Conservation (phyloP, 1,140 invertebrate species). For the Danaus melanippus region DNA sequence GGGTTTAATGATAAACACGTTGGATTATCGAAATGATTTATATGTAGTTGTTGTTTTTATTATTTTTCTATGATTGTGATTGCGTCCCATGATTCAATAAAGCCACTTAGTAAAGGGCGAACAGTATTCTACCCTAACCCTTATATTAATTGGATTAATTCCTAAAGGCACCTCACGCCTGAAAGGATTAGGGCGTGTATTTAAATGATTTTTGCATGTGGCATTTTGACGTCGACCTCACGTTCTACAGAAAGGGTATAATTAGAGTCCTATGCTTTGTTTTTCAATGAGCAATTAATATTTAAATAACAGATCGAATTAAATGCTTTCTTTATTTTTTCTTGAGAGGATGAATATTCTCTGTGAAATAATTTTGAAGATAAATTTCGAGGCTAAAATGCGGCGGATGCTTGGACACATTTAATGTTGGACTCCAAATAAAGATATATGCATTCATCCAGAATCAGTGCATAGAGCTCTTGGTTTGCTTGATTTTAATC, state of each 20-base stretch:
- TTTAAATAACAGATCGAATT: slow-evolving; percentile 45
- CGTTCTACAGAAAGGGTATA: slow-evolving; percentile 34
- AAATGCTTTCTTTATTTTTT: background rate
- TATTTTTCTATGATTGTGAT: slow-evolving; percentile 7
- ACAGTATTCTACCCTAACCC: slow-evolving; percentile 31
- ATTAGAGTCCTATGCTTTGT: slow-evolving; percentile 45
- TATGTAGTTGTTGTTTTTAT: background rate
- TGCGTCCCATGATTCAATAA: slow-evolving; percentile 11
- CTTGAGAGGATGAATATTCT: no score
- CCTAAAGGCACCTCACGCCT: slow-evolving; percentile 44
- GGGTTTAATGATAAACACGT: no score
- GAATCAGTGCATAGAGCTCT: slow-evolving; percentile 44
- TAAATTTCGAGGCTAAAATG: no score
- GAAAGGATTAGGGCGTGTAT: slow-evolving; percentile 40
- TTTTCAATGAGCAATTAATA: slow-evolving; percentile 56
- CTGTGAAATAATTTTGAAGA: no score
- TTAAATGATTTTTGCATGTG: slow-evolving; percentile 65
- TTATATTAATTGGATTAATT: slow-evolving; percentile 60
- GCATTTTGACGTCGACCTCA: slow-evolving; percentile 49
- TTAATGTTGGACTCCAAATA: slow-evolving; percentile 45
- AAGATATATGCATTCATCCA: slow-evolving; percentile 56
- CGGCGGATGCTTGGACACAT: no score
- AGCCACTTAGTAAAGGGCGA: slow-evolving; percentile 19
- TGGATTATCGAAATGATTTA: no score
- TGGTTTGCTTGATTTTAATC: slow-evolving; percentile 70